Conservation (phyloP, 2,113 vertebrate species). For the Tretioscincus oriximinensis region DNA sequence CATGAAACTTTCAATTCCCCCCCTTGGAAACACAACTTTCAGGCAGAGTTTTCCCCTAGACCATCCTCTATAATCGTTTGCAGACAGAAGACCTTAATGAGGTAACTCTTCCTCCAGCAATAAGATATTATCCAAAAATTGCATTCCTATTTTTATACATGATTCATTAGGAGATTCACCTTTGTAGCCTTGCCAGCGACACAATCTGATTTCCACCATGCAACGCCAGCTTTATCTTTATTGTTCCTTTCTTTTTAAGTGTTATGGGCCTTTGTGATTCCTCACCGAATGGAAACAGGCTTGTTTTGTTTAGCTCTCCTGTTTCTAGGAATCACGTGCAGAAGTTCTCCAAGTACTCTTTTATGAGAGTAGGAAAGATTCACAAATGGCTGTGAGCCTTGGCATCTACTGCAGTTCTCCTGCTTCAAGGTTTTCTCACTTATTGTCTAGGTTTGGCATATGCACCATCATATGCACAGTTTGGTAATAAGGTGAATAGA, state of each 20-base stretch:
- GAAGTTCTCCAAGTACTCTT: too few species aligned
- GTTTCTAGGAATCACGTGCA: too few species aligned
- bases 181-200: background rate
- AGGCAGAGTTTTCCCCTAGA: constrained; percentile 8
- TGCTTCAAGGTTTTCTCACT: too few species aligned
- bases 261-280: background rate
- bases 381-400: too few species aligned
- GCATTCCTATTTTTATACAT: constrained; percentile 22
- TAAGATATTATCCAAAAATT: constrained; percentile 47
- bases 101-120: constrained; percentile 33
- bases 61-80: background rate
- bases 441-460: too few species aligned
- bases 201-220: background rate
- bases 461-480: too few species aligned
- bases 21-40: background rate
- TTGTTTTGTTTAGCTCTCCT: background rate
- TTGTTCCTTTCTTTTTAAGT: background rate
- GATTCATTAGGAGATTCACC: constrained; percentile 30
- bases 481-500: too few species aligned
- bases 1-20: background rate
- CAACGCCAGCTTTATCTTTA: constrained; percentile 9
- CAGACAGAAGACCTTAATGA: constrained; percentile 28
- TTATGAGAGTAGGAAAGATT: too few species aligned
- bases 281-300: background rate
- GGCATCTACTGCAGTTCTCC: too few species aligned